These are phyloP conservation scores for Colostygia pectinataria DNA, from an alignment of 2,888 invertebrate genomes.

Conservation along the genomic window DNA sequence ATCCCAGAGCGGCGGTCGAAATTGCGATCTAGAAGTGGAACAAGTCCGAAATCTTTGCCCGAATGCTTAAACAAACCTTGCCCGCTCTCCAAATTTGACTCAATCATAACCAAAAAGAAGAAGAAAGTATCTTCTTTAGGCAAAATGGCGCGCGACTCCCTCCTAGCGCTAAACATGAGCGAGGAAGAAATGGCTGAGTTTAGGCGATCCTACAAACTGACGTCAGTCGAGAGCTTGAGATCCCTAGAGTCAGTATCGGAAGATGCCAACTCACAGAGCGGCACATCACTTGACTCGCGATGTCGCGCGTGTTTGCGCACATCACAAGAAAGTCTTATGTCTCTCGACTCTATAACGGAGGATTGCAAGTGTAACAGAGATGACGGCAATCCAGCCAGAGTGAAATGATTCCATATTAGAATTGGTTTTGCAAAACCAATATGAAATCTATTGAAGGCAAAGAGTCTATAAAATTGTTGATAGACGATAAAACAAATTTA, in stretches of 20 bases:
- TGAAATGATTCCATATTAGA: too few relatives aligned
- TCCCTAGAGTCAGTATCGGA: slow-evolving; percentile 77
- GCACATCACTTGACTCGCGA: slow-evolving; percentile 69
- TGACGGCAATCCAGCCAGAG: slow-evolving; percentile 52
- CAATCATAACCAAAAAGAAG: slow-evolving; percentile 61
- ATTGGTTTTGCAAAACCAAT: too few relatives aligned
- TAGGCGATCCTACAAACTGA: slow-evolving; percentile 67
- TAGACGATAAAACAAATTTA: too few relatives aligned
- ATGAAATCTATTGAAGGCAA: too few relatives aligned
- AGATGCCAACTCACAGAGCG: slow-evolving; percentile 72
- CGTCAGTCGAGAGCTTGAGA: slow-evolving; percentile 70
- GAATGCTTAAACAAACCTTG: slow-evolving; percentile 70
- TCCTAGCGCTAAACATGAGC: slow-evolving; percentile 73
- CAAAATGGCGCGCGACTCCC: slow-evolving; percentile 74
- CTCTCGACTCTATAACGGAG: slow-evolving; percentile 73
- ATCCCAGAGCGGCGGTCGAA: slow-evolving; percentile 67
- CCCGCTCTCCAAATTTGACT: slow-evolving; percentile 63
- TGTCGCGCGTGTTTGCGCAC: slow-evolving; percentile 67
- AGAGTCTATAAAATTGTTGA: too few relatives aligned
- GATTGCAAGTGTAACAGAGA: slow-evolving; percentile 62
- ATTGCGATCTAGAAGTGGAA: slow-evolving; percentile 63
- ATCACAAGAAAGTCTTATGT: slow-evolving; percentile 76
- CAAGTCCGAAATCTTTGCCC: slow-evolving; percentile 76
- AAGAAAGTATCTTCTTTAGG: slow-evolving; percentile 73
- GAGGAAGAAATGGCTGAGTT: slow-evolving; percentile 77